Base-by-base conservation (phyloP, 2,113 vertebrate species). In the Chlorocebus sabaeus region DNA sequence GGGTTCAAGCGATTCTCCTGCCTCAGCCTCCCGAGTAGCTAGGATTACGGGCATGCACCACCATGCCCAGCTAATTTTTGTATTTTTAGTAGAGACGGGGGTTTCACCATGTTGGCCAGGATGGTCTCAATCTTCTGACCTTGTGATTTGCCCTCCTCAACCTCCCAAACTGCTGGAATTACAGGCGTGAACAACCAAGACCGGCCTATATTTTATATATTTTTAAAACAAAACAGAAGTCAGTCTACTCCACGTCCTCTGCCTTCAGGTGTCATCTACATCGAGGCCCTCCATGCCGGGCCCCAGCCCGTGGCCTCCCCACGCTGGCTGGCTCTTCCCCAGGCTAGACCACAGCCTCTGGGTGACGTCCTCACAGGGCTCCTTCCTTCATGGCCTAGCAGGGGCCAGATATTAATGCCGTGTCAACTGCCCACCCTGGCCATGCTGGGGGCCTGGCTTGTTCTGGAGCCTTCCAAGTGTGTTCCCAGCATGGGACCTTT, bases 381-480 rank as follows among this genome's bases (percentile, higher is more conserved):
- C n/a, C 50, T 57, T 59, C 40, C 87, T 61, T 78, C 8, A 35
- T 7, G 14, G 72, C 20, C 52, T 22, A 18, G 72, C 55, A 61
- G 14, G n/a, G 13, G 16, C 48, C 55, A 84, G 32, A 55, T 32
- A 38, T 8, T 5, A 40, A 45, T 17, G 67, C 43, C 38, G 64
- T 0, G 1, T 70, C 50, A 55, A 16, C n/a, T 4, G 50, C 30
- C 4, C 23, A 18, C 64, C 43, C 75, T 25, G 0, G 22, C 30
- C 90, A 59, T 16, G 0, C 27, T 48, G 27, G 17, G 17, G 86
- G 12, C 48, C 86, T 73, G 68, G 68, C 50, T 43, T 6, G 11
- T 32, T 30, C 72, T 13, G 8, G 9, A n/a, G 8, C 57, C 45
- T 30, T 12, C 48, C n/a, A 1, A 23, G 78, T 14, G 20, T 13